Evolutionary conservation across 1,140 invertebrate species (phyloP).

Genomic region (Bombus impatiens): DNA sequence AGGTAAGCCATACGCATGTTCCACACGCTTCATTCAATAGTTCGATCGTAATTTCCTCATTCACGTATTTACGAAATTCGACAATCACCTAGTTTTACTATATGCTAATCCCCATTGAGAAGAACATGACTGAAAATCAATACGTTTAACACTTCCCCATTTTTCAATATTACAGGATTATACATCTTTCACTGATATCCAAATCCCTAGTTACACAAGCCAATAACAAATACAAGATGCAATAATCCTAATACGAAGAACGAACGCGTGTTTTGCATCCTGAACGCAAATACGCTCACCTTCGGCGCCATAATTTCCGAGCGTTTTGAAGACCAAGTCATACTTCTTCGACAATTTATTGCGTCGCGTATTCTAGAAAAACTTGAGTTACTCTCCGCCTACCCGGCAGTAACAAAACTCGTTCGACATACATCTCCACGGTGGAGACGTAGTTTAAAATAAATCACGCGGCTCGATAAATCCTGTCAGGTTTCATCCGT

Average conservation of each 20-base stretch:
- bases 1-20: not conserved
- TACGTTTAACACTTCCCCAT: not conserved
- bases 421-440: not conserved
- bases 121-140: not conserved
- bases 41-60: not conserved
- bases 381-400: not conserved
- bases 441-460: not conserved
- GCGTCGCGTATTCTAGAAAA: not conserved
- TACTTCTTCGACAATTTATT: not conserved
- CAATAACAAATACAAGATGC: not conserved
- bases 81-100: not conserved
- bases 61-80: not conserved
- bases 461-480: slow-evolving; percentile 4
- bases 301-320: not conserved
- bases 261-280: not conserved
- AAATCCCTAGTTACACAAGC: not conserved
- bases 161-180: not conserved
- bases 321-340: not conserved
- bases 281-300: not conserved
- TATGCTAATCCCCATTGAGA: not conserved
- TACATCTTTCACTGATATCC: not conserved
- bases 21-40: not conserved
- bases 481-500: not conserved
- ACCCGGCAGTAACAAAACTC: not conserved
- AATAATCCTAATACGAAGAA: not conserved